Base-by-base conservation (phyloP, 2,888 invertebrate genomes). In the Lycocerus yunnanus region DNA sequence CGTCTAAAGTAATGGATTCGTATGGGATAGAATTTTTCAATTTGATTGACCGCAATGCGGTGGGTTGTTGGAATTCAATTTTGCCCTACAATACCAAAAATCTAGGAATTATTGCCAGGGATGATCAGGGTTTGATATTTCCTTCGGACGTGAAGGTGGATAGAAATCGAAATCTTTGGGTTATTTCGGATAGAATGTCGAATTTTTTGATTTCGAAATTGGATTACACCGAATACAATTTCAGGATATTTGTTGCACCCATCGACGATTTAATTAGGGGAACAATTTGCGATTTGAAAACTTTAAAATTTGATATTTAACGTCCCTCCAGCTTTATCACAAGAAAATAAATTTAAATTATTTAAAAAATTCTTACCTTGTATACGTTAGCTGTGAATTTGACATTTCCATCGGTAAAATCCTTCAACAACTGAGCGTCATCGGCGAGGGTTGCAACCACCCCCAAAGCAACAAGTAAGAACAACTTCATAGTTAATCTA, bases 161-260 rank as follows among this genome's bases (percentile, higher is more conserved):
- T 84, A 89, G 90, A 66, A 89, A 90, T 72, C 88, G 90, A 77
- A 93, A 93, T 78, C 89, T 93, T 3, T 95, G 95, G 95, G 93
- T 95, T 0, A 90, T 95, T 2, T 94, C 94, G 0, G 95, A 95
- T 84, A 90, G 92, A 59, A 95, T 95, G 95, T 93, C 95, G 0
- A 92, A 93, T 11, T 95, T 95, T 82, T 87, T 95, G 27, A 74
- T 88, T n/a, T 84, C 88, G 9, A 90, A 90, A 60, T 86, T 95
- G 43, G 92, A 95, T 84, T 94, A 92, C 82, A 91, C 90, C 63
- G 94, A 95, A 79, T 89, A 93, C 10, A 95, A 95, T 84, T 95
- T 95, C 87, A 90, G 94, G 81, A 91, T 95, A 78, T 92, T 91
- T 81, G 91, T 92, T 2, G 92, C 93, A 0, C 91, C 93, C 0